phyloP scores from a whole-genome alignment of 2,113 vertebrate species.

The Phalacrocorax aristotelis region DNA sequence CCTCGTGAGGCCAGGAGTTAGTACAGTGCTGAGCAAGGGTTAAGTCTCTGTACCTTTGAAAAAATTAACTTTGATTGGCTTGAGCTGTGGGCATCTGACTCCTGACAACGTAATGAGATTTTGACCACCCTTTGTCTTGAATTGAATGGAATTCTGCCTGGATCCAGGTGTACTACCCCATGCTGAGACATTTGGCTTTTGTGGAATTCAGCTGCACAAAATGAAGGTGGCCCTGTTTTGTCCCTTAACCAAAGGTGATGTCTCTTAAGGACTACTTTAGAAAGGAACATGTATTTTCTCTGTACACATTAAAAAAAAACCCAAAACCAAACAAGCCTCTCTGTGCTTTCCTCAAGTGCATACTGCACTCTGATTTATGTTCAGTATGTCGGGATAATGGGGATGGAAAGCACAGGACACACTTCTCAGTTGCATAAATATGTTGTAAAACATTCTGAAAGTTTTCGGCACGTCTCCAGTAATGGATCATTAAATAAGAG shows the following conservation, averaged over 20 bases:
- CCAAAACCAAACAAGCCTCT: not conserved
- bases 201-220: not conserved
- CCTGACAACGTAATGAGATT: not conserved
- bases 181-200: not conserved
- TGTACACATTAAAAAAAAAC: not conserved
- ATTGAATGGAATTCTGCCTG: not conserved
- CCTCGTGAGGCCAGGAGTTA: not conserved
- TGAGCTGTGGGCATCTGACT: not conserved
- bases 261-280: not conserved
- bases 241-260: not conserved
- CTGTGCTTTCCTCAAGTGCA: not conserved
- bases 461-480: not conserved
- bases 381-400: not conserved
- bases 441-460: slow-evolving; percentile 16
- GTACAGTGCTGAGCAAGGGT: not conserved
- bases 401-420: not conserved
- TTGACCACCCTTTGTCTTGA: not conserved
- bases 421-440: not conserved
- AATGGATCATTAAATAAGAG: slow-evolving; percentile 23
- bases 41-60: not conserved
- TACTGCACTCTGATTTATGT: not conserved
- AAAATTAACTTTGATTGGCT: not conserved
- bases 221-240: not conserved
- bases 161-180: not conserved
- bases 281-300: not conserved